phyloP scores from a whole-genome alignment of 2,797 vertebrate genomes.

The Pangasius macronema region DNA sequence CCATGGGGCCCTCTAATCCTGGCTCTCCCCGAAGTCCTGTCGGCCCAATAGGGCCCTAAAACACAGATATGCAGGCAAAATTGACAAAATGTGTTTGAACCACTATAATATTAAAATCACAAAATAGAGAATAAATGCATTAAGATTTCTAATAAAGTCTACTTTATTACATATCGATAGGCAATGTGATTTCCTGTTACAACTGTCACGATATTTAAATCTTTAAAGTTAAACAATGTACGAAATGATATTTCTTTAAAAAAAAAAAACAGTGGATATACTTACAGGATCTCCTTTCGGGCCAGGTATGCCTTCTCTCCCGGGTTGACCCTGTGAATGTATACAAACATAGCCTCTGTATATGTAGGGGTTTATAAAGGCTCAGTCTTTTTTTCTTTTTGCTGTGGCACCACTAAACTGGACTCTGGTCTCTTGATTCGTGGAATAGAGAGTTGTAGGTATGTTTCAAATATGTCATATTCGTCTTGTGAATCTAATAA shows the following conservation, averaged over 20 bases:
- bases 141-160: not conserved
- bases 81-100: not conserved
- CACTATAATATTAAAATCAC: not conserved
- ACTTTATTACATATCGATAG: not conserved
- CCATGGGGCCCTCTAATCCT: conserved; percentile 82
- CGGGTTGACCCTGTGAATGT: conserved; percentile 75
- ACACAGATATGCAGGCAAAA: not conserved
- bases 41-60: conserved; percentile 75
- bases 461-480: not conserved
- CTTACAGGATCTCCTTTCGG: conserved; percentile 81
- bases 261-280: not conserved
- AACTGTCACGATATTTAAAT: not conserved
- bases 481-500: not conserved
- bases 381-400: not conserved
- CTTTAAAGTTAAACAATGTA: not conserved
- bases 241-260: not conserved
- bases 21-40: conserved; percentile 76
- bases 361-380: not conserved
- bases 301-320: conserved; percentile 74
- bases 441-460: not conserved
- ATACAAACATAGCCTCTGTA: conserved; percentile 4
- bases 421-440: not conserved
- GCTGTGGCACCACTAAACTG: not conserved
- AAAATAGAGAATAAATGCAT: not conserved
- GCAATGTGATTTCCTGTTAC: not conserved